A percentile compares a stretch with the other conserved stretches of the same genome.
phyloP scores from a whole-genome alignment of 2,888 invertebrate species.

The Eristalinus aeneus region DNA sequence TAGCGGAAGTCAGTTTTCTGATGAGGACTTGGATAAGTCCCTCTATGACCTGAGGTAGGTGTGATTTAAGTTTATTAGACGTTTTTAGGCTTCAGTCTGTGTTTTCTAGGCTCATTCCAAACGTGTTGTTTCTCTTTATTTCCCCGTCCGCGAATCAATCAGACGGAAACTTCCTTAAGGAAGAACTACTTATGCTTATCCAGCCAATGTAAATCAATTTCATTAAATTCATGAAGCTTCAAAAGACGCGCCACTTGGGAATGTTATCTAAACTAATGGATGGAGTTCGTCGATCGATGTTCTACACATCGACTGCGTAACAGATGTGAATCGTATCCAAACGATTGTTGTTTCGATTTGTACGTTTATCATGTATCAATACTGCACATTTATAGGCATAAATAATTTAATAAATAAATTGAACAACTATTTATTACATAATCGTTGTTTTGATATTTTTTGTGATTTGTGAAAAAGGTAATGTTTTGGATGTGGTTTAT shows the following conservation, averaged over 20 bases:
- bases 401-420: conserved; percentile 40
- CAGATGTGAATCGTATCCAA: neutral
- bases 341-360: conserved; percentile 37
- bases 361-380: conserved; percentile 36
- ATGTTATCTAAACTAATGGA: neutral
- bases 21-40: conserved; percentile 86
- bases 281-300: neutral
- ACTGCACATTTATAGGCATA: conserved; percentile 51
- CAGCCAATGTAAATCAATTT: conserved; percentile 79
- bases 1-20: conserved; percentile 84
- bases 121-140: conserved; percentile 59
- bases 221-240: neutral
- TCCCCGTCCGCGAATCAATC: conserved; percentile 57
- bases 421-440: conserved; percentile 53
- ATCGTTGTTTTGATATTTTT: neutral
- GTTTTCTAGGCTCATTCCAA: conserved; percentile 58
- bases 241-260: neutral
- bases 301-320: neutral
- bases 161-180: conserved; percentile 86
- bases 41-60: conserved; percentile 84
- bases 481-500: neutral
- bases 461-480: neutral
- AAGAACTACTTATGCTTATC: conserved; percentile 88
- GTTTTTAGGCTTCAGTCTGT: conserved; percentile 82
- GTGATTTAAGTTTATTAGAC: neutral